Evolutionary conservation across 2,797 vertebrate genomes (phyloP), one percentile per base, ranked within the genome.

Genomic region (Pagetopsis macropterus): DNA sequence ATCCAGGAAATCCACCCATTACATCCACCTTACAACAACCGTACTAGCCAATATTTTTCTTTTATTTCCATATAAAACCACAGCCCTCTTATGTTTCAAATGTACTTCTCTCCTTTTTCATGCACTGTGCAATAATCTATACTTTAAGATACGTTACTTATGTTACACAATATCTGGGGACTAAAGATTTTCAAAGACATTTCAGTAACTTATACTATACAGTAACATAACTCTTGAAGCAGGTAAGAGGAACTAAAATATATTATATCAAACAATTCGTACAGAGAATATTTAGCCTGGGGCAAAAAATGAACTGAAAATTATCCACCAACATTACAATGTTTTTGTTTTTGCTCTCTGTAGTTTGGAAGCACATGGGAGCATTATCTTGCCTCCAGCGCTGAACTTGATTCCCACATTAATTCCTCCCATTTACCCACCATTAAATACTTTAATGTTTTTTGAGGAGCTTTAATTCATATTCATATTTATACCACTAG

Each of bases 21-120:
- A 27, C 23, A 23, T 19, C 9, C 4, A 46, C 19, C 37, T 54
- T 14, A 60, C 33, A 58, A 44, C 49, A 5, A 48, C 6, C 13
- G 16, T 19, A 19, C 52, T 16, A 50, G 51, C 23, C 23, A 56
- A 49, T 7, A 31, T 21, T 56, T 57, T 45, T 45, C 23, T 63
- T 62, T 46, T 31, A 16, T 37, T 46, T 37, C 15, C 16, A 2
- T 49, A 15, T 67, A 9, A 57, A 51, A 46, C 19, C 13, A 41
- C 48, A 17, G 3, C 21, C 14, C 31, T 33, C 41, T 63, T 45
- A 41, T 49, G 17, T 44, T 45, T 40, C 12, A 23, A 40, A 48
- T 70, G 7, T 21, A 41, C 19, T 63, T 56, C 5, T 49, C 17
- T 64, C 3, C 4, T 14, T 43, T 66, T 65, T 17, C 55, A 60